Conservation (phyloP, 2,113 vertebrate species). For the Dipodomys merriami region DNA sequence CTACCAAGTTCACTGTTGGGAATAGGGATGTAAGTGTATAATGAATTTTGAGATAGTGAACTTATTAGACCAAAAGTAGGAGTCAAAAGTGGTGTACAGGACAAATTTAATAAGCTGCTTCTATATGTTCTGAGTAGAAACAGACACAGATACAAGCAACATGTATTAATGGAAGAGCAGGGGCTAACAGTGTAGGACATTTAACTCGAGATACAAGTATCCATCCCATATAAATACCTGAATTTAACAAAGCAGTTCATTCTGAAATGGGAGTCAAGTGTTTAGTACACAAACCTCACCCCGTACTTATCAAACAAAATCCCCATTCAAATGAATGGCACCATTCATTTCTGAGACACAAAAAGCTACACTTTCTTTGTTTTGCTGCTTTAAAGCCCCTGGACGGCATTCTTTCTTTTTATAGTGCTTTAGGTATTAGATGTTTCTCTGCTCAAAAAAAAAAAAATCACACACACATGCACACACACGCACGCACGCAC, state of each 20-base stretch:
- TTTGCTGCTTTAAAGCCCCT: constrained; percentile 81
- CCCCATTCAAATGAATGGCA: constrained; percentile 81
- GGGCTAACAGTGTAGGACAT: background rate
- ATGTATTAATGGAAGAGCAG: constrained; percentile 69
- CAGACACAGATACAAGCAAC: background rate
- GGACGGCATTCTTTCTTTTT: constrained; percentile 84
- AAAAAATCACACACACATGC: constrained; percentile 62
- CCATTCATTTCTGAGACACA: constrained; percentile 84
- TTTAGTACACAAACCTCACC: constrained; percentile 75
- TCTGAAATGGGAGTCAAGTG: constrained; percentile 76
- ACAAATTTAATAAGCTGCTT: constrained; percentile 4
- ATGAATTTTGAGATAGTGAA: constrained; percentile 9
- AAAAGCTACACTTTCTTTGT: constrained; percentile 84
- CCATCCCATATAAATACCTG: constrained; percentile 72
- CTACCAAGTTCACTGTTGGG: background rate
- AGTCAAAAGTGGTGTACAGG: background rate
- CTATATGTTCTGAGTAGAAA: background rate
- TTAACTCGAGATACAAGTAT: background rate
- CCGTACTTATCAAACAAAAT: constrained; percentile 71
- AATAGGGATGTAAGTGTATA: background rate
- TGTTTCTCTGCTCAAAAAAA: constrained; percentile 82
- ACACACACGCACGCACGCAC: too few relatives aligned
- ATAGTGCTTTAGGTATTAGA: constrained; percentile 84
- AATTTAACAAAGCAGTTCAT: constrained; percentile 75
- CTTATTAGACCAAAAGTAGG: background rate